Evolutionary conservation across 2,797 vertebrate species (phyloP).

Genomic region (Sebastes itinus): DNA sequence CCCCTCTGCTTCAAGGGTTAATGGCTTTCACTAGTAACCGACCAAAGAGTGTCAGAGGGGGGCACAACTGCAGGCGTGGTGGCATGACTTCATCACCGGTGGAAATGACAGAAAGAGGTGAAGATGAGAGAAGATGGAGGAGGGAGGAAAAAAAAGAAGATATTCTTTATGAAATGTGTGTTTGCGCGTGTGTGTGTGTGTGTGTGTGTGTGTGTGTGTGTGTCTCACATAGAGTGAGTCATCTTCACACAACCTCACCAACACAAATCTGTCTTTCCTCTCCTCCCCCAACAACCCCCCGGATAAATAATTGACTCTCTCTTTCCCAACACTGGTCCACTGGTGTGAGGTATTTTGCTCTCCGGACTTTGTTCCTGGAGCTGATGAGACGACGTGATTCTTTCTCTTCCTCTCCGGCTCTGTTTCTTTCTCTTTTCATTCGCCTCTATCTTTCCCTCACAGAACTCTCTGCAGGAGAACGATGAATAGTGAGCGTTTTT

Average conservation of each 20-base stretch:
- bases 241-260: slow-evolving; percentile 46
- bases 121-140: slow-evolving; percentile 6
- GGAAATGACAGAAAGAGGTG: slow-evolving; percentile 54
- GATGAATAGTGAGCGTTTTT: slow-evolving; percentile 19
- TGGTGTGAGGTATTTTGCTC: slow-evolving; percentile 56
- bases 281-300: slow-evolving; percentile 13
- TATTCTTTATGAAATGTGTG: slow-evolving; percentile 1
- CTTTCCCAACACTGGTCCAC: slow-evolving; percentile 29
- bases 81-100: slow-evolving; percentile 55
- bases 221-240: slow-evolving; percentile 51
- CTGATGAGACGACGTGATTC: slow-evolving; percentile 7
- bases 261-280: slow-evolving; percentile 41
- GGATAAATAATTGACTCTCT: slow-evolving; percentile 65
- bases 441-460: slow-evolving; percentile 41
- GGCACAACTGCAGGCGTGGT: slow-evolving; percentile 15
- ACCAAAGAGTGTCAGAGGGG: slow-evolving; percentile 9
- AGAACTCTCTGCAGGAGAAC: slow-evolving; percentile 49
- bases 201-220: background rate
- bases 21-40: slow-evolving; percentile 33
- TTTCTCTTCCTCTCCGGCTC: background rate
- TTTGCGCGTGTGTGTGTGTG: slow-evolving; percentile 5
- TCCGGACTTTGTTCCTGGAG: slow-evolving; percentile 34
- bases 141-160: background rate
- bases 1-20: slow-evolving; percentile 33
- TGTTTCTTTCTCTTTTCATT: slow-evolving; percentile 19